phyloP scores from a whole-genome alignment of 2,113 vertebrate genomes.

The Piprites chloris region DNA sequence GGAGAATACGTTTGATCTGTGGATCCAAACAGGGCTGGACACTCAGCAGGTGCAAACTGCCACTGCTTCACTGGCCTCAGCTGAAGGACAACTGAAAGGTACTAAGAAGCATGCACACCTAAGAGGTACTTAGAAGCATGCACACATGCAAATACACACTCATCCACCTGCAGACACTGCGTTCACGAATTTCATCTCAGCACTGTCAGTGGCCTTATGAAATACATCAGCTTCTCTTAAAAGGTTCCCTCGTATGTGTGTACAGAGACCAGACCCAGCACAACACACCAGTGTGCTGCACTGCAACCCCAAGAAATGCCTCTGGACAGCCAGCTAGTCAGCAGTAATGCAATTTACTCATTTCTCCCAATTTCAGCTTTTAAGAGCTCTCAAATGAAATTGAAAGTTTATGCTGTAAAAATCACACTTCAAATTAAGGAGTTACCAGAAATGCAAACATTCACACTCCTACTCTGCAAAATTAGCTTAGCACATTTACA shows the following conservation, averaged over 20 bases:
- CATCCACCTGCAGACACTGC: not conserved
- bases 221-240: not conserved
- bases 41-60: not conserved
- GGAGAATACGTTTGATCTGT: not conserved
- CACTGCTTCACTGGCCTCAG: not conserved
- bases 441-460: not conserved
- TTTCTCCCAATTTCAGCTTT: not conserved
- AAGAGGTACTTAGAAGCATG: not conserved
- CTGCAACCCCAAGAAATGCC: not conserved
- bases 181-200: not conserved
- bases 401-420: not conserved
- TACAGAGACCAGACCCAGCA: not conserved
- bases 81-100: not conserved
- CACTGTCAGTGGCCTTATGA: not conserved
- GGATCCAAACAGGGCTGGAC: not conserved
- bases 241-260: not conserved
- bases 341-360: not conserved
- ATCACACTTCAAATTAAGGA: not conserved
- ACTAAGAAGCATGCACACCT: not conserved
- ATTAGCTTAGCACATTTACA: not conserved
- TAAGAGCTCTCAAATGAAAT: not conserved
- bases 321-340: not conserved
- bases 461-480: not conserved
- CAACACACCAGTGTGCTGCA: not conserved
- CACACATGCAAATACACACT: accelerated